Conservation (phyloP, 2,113 vertebrate species). For the Theristicus caerulescens region DNA sequence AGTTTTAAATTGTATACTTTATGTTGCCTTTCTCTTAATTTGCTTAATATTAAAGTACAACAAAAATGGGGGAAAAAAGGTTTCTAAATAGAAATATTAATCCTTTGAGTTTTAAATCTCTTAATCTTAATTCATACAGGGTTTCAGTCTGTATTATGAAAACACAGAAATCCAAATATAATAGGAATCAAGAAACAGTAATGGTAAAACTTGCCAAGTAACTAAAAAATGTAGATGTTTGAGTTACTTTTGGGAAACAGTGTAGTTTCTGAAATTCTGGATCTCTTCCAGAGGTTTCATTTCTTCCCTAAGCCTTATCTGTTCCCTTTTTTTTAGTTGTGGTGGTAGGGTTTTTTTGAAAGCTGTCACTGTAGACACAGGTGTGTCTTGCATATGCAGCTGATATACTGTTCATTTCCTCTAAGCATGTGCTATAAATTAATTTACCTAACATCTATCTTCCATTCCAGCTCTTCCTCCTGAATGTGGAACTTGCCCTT, state of each 20-base stretch:
- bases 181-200: not conserved
- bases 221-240: not conserved
- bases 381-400: not conserved
- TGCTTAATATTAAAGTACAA: not conserved
- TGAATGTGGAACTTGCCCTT: not conserved
- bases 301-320: not conserved
- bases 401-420: not conserved
- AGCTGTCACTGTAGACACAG: not conserved
- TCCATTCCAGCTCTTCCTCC: not conserved
- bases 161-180: not conserved
- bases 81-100: not conserved
- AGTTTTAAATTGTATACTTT: not conserved
- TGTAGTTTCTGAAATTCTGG: not conserved
- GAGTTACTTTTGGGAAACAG: not conserved
- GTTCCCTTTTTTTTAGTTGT: not conserved
- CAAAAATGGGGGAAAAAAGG: accelerated
- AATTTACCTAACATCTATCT: not conserved
- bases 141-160: not conserved
- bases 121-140: not conserved
- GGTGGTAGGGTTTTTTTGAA: not conserved
- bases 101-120: not conserved
- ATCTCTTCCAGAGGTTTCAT: not conserved
- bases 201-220: not conserved
- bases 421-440: not conserved
- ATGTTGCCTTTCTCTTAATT: not conserved